Conservation (phyloP, 2,888 invertebrate genomes). For the Trachelus iudaicus region DNA sequence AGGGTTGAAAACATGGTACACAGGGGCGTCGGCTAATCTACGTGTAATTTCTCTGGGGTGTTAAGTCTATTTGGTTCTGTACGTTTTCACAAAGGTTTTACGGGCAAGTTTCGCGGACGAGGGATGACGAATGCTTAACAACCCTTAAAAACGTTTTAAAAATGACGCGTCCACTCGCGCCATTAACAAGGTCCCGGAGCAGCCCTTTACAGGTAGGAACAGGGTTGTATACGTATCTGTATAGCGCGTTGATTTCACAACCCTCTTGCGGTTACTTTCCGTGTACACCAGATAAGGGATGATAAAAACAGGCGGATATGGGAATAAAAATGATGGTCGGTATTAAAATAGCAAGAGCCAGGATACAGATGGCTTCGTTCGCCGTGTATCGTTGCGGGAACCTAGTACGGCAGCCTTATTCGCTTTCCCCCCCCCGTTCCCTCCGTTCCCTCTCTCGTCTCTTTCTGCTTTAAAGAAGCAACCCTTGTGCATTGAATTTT, state of each 20-base stretch:
- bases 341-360: background rate
- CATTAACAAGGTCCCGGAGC: background rate
- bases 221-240: background rate
- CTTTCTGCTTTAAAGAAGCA: background rate
- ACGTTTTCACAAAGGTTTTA: background rate
- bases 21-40: background rate
- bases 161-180: background rate
- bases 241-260: background rate
- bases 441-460: background rate
- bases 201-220: background rate
- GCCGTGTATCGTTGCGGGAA: background rate
- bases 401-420: background rate
- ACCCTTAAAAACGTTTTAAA: background rate
- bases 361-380: background rate
- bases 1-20: background rate
- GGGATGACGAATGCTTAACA: background rate
- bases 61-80: background rate
- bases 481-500: background rate
- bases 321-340: background rate
- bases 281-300: background rate
- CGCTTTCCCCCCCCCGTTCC: background rate
- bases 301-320: background rate
- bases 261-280: background rate
- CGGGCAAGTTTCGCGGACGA: background rate
- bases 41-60: background rate